Evolutionary conservation across 1,140 invertebrate genomes (phyloP), one percentile per base, ranked within the genome.

Genomic region (Pristionchus pacificus): DNA sequence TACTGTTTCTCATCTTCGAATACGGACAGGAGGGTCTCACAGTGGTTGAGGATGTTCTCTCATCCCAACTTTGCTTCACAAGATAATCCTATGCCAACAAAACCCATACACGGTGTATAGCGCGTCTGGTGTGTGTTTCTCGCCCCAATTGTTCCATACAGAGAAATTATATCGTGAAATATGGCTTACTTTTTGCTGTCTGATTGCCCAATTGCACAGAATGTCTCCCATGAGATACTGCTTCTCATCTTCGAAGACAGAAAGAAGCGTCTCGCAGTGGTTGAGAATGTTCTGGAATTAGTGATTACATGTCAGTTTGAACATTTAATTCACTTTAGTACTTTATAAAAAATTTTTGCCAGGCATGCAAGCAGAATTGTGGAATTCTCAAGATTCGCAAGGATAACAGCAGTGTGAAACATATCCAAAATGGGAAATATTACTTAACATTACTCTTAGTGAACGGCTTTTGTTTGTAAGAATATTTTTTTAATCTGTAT

Each of bases 1-100:
- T 84, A 83, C 65, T 83, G 79, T 70, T 82, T 82, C 64, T 82
- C 80, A 31, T 80, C 82, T 31, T 83, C 82, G 32, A 82, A 77
- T 0, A 78, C 79, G 6, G 65, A 61, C 15, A 76, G 33, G 65
- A 83, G 38, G n/a, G 64, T 59, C 30, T 79, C 75, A 15, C 55
- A 62, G 3, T 31, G 77, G 14, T 25, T 19, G 27, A 74, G 60
- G 38, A 81, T 80, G 31, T 67, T 72, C 75, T 78, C n/a, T n/a
- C n/a, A n/a, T n/a, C n/a, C n/a, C n/a, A n/a, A n/a, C n/a, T n/a
- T n/a, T n/a, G n/a, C n/a, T n/a, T n/a, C n/a, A n/a, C n/a, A n/a
- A n/a, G n/a, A n/a, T n/a, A n/a, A n/a, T n/a, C n/a, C n/a, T n/a
- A n/a, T n/a, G n/a, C n/a, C n/a, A n/a, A n/a, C n/a, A n/a, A n/a